These are phyloP conservation scores for Procambarus virginalis DNA, from an alignment of 1,140 invertebrate species.

Conservation along the genomic window DNA sequence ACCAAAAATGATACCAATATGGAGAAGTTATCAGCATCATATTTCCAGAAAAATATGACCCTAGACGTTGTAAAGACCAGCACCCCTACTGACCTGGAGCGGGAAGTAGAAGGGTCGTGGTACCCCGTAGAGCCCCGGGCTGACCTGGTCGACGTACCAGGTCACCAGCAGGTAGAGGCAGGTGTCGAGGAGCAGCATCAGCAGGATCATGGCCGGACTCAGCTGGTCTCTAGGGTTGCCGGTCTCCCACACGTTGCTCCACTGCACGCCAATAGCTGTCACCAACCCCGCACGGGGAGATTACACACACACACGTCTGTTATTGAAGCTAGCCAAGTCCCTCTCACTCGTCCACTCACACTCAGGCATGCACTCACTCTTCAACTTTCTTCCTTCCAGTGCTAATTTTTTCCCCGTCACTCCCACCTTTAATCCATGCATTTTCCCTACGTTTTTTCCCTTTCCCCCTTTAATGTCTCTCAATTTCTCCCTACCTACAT, in stretches of 20 bases:
- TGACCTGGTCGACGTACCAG: constrained; percentile 81
- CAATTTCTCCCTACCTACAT: too few relatives aligned
- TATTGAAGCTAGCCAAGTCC: not conserved
- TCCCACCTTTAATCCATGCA: too few relatives aligned
- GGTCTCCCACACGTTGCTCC: constrained; percentile 63
- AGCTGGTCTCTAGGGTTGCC: constrained; percentile 67
- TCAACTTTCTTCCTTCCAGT: too few relatives aligned
- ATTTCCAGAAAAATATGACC: too few relatives aligned
- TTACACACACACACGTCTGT: not conserved
- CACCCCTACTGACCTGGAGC: constrained; percentile 64
- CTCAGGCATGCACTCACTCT: too few relatives aligned
- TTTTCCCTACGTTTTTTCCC: too few relatives aligned
- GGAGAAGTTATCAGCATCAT: too few relatives aligned
- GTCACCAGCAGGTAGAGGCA: constrained; percentile 73
- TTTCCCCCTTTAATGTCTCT: too few relatives aligned
- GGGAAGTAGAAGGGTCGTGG: constrained; percentile 76
- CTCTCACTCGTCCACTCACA: not conserved
- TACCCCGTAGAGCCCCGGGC: constrained; percentile 79
- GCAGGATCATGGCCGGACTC: constrained; percentile 58
- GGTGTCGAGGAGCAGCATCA: constrained; percentile 63
- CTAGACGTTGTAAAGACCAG: too few relatives aligned
- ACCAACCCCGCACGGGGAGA: not conserved
- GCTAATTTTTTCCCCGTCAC: too few relatives aligned
- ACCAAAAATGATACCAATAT: too few relatives aligned
- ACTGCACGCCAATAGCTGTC: constrained; percentile 58